Evolutionary conservation across 1,140 invertebrate genomes (phyloP).

Genomic region (Apis florea): DNA sequence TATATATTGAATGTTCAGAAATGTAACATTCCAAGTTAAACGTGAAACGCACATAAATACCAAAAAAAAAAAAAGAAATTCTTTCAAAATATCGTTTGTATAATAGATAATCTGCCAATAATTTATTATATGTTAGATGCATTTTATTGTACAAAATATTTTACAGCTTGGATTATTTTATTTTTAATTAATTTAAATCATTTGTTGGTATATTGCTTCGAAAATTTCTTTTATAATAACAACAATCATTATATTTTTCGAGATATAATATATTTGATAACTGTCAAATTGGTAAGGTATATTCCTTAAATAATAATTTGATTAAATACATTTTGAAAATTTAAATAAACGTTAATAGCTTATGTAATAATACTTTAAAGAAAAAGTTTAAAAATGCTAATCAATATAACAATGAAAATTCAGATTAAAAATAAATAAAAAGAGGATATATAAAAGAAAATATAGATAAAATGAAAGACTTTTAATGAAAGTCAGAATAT

Average conservation of each 20-base stretch:
- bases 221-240: no score
- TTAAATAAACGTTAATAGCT: background rate
- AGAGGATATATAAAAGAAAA: no score
- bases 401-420: no score
- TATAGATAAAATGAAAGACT: conserved; percentile 4
- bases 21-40: background rate
- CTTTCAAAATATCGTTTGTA: background rate
- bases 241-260: background rate
- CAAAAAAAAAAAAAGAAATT: background rate
- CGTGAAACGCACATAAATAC: background rate
- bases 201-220: background rate
- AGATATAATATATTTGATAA: background rate
- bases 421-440: background rate
- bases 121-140: background rate
- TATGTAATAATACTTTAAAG: background rate
- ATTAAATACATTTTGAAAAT: background rate
- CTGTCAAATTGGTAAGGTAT: background rate
- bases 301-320: background rate
- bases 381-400: no score
- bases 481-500: no score
- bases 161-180: background rate
- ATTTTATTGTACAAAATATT: background rate
- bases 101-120: background rate
- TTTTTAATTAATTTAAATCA: background rate
- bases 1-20: background rate